Evolutionary conservation across 2,888 invertebrate species (phyloP).

Genomic region (Spialia ferax): DNA sequence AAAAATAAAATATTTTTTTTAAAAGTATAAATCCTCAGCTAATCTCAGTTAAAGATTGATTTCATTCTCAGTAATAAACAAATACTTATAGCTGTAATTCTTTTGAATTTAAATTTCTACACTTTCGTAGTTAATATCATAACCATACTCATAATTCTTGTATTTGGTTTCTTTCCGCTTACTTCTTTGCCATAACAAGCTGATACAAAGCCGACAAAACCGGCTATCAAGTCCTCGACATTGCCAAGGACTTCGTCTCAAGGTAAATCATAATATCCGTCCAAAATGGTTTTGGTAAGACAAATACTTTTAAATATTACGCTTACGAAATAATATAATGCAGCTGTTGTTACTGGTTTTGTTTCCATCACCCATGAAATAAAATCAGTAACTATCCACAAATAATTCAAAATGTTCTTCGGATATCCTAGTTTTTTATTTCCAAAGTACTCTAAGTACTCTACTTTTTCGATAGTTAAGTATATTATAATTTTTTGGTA

Average conservation of each 20-base stretch:
- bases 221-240: slow-evolving; percentile 98
- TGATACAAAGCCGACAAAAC: slow-evolving; percentile 98
- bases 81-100: slow-evolving; percentile 29
- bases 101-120: slow-evolving; percentile 28
- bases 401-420: slow-evolving; percentile 24
- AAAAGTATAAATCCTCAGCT: too few relatives aligned
- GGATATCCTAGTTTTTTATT: slow-evolving; percentile 12
- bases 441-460: too few relatives aligned
- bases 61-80: slow-evolving; percentile 21
- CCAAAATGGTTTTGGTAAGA: slow-evolving; percentile 49
- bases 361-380: too few relatives aligned
- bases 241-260: slow-evolving; percentile 97
- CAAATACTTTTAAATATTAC: slow-evolving; percentile 43
- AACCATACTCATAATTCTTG: slow-evolving; percentile 73
- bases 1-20: not conserved
- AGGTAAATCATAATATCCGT: slow-evolving; percentile 89
- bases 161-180: slow-evolving; percentile 86
- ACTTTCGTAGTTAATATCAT: slow-evolving; percentile 61
- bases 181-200: slow-evolving; percentile 89
- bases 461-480: too few relatives aligned
- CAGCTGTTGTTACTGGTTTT: too few relatives aligned
- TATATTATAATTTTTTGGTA: too few relatives aligned
- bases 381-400: not conserved
- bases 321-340: slow-evolving; percentile 18
- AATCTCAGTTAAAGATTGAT: too few relatives aligned